Percentiles rank a stretch among this genome's conserved stretches.
phyloP scores from a whole-genome alignment of 2,113 vertebrate genomes.

The Podarcis muralis region DNA sequence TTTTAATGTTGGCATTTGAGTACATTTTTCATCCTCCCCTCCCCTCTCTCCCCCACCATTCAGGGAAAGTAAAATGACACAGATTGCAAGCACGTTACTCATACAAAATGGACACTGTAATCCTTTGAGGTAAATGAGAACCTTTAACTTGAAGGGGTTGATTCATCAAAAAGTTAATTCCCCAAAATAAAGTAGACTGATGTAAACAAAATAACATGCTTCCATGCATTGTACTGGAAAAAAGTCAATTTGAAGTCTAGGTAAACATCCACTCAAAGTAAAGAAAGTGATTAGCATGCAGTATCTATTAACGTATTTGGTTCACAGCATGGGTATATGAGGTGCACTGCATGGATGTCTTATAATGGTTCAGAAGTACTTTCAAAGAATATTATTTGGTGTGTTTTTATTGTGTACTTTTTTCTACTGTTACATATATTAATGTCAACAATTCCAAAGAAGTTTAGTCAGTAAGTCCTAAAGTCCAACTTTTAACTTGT shows the following conservation, averaged over 20 bases:
- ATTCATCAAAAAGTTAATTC: not conserved
- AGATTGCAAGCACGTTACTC: not conserved
- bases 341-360: conserved; percentile 8
- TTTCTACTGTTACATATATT: conserved; percentile 19
- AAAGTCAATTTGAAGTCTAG: conserved; percentile 14
- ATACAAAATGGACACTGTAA: not conserved
- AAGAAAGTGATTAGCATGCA: not conserved
- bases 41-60: not conserved
- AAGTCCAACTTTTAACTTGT: not conserved
- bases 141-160: not conserved
- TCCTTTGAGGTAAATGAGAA: not conserved
- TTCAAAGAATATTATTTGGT: not conserved
- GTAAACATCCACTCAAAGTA: not conserved
- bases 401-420: not conserved
- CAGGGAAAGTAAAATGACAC: not conserved
- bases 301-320: not conserved
- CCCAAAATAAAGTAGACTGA: not conserved
- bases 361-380: not conserved
- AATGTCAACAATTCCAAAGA: conserved; percentile 29
- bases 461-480: conserved; percentile 18
- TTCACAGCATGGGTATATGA: conserved; percentile 9
- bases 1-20: not conserved
- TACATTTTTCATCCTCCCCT: too few relatives aligned
- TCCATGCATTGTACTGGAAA: conserved; percentile 8
- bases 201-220: not conserved